Conservation (phyloP, 1,140 invertebrate genomes). For the Tribolium castaneum region DNA sequence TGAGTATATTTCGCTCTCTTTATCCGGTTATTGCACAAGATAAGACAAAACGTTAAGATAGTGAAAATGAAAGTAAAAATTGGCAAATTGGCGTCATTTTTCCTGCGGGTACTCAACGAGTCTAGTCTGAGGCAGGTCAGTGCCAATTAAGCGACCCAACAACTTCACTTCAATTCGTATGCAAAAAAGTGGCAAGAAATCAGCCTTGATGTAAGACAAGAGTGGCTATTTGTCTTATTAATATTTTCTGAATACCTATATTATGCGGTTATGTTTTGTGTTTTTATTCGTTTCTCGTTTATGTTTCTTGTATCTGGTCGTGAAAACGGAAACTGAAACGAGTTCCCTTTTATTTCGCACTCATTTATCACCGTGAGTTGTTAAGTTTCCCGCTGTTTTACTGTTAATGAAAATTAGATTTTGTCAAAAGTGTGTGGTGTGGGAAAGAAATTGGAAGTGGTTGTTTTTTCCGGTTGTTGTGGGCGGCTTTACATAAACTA, state of each 20-base stretch:
- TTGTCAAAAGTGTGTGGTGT: background rate
- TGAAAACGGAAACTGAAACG: background rate
- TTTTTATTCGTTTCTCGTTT: background rate
- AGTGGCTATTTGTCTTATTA: background rate
- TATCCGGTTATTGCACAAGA: background rate
- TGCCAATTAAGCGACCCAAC: background rate
- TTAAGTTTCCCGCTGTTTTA: conserved; percentile 9
- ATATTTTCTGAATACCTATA: background rate
- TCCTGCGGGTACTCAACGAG: background rate
- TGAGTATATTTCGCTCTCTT: background rate
- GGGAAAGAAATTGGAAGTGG: background rate
- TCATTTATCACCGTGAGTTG: background rate
- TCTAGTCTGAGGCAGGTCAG: background rate
- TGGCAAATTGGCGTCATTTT: background rate
- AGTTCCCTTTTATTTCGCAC: background rate
- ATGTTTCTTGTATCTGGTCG: background rate
- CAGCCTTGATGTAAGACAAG: background rate
- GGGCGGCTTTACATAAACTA: conserved; percentile 17
- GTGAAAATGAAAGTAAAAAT: background rate
- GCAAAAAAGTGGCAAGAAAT: too few species aligned
- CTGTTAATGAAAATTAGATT: conserved; percentile 15
- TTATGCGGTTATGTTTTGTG: background rate
- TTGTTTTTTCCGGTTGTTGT: background rate
- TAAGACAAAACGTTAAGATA: background rate
- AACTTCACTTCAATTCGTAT: too few species aligned